A percentile compares a stretch with the other conserved stretches of the same genome.
phyloP scores from a whole-genome alignment of 2,888 invertebrate species.

The Drosophila tripunctata region DNA sequence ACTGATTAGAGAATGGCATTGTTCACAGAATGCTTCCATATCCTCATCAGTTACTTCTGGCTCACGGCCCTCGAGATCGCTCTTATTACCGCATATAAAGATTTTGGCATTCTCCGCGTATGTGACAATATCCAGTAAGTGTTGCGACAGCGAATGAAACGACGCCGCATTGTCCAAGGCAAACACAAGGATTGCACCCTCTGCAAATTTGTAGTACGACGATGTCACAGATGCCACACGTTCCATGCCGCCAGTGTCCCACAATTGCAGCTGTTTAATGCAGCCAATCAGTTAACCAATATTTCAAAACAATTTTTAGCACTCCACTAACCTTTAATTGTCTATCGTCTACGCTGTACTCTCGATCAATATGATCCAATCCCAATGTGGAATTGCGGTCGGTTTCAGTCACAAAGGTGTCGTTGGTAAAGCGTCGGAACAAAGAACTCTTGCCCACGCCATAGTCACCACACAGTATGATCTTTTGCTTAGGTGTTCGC shows the following conservation, averaged over 20 bases:
- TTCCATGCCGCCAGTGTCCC: slow-evolving; percentile 99
- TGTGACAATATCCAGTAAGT: slow-evolving; percentile 95
- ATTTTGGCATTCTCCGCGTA: slow-evolving; percentile 98
- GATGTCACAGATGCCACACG: slow-evolving; percentile 97
- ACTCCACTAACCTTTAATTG: slow-evolving; percentile 84
- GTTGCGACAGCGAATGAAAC: slow-evolving; percentile 95
- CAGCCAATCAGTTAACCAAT: background rate
- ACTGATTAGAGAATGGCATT: slow-evolving; percentile 95
- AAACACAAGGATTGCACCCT: slow-evolving; percentile 96
- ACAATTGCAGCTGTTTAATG: slow-evolving; percentile 91
- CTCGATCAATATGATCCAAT: slow-evolving; percentile 94
- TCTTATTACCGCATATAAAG: slow-evolving; percentile 96
- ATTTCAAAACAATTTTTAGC: too few species aligned
- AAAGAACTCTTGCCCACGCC: slow-evolving; percentile 97
- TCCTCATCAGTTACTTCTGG: slow-evolving; percentile 93
- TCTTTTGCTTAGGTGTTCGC: slow-evolving; percentile 94
- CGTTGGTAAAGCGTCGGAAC: slow-evolving; percentile 94
- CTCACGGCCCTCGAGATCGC: slow-evolving; percentile 90
- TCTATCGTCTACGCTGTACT: slow-evolving; percentile 90
- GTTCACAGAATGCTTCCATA: slow-evolving; percentile 95
- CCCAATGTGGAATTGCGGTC: slow-evolving; percentile 95
- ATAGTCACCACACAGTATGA: slow-evolving; percentile 97
- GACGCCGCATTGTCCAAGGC: slow-evolving; percentile 95
- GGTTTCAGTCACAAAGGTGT: slow-evolving; percentile 87
- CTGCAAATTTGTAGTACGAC: slow-evolving; percentile 97